Evolutionary conservation across 2,888 invertebrate genomes (phyloP).

Genomic region (Eristalis intricaria): DNA sequence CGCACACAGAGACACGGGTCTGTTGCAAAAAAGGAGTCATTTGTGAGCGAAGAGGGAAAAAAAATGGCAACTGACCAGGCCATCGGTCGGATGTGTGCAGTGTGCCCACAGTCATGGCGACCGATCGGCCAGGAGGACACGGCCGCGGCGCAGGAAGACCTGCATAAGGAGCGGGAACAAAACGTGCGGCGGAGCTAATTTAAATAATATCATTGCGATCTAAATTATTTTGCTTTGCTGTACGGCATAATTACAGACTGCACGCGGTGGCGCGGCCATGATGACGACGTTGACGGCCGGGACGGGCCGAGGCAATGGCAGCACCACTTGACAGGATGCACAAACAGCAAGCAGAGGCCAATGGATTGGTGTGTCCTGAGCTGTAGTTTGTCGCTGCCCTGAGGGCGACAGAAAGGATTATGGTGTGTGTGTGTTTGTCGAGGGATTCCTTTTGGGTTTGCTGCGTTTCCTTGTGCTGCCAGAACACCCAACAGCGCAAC

Average conservation of each 20-base stretch:
- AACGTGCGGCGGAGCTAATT: constrained; percentile 67
- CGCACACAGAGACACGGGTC: constrained; percentile 25
- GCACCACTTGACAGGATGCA: constrained; percentile 42
- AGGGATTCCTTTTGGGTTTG: constrained; percentile 35
- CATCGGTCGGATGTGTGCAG: constrained; percentile 23
- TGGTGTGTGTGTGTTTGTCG: not conserved
- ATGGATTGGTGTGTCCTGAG: constrained; percentile 65
- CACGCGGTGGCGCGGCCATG: constrained; percentile 61
- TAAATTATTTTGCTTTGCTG: constrained; percentile 70
- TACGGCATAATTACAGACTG: constrained; percentile 70
- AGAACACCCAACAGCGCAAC: not conserved
- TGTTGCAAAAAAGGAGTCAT: constrained; percentile 32
- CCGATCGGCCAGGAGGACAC: not conserved
- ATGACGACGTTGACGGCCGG: constrained; percentile 38
- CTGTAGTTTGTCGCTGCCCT: constrained; percentile 53
- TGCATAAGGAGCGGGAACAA: constrained; percentile 37
- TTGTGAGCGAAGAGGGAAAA: constrained; percentile 6
- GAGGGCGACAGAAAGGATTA: constrained; percentile 65
- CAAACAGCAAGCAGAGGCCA: constrained; percentile 50
- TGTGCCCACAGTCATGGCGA: constrained; percentile 14
- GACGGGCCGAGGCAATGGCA: not conserved
- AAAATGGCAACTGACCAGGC: constrained; percentile 66
- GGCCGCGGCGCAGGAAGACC: constrained; percentile 19
- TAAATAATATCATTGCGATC: constrained; percentile 72
- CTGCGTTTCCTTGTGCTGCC: not conserved